Evolutionary conservation across 2,797 vertebrate species (phyloP).

Genomic region (Salmo trutta): DNA sequence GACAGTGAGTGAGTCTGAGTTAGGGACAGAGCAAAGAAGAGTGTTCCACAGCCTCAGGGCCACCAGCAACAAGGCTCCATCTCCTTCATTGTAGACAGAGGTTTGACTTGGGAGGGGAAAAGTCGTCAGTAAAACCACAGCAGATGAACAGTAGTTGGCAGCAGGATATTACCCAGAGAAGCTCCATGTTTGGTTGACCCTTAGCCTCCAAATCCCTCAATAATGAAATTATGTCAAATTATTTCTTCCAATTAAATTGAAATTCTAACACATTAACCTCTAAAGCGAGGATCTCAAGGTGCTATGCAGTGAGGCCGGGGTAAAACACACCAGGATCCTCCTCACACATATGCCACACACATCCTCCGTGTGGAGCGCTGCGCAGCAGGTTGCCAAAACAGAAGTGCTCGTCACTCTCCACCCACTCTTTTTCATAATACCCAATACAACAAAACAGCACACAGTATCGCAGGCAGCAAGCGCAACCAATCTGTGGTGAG

Average conservation of each 20-base stretch:
- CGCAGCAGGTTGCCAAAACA: conserved; percentile 63
- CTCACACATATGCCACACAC: conserved; percentile 64
- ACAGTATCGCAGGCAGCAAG: conserved; percentile 16
- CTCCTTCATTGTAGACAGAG: neutral
- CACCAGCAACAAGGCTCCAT: neutral
- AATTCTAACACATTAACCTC: conserved; percentile 63
- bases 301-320: conserved; percentile 55
- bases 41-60: neutral
- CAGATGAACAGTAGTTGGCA: neutral
- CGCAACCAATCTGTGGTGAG: conserved; percentile 55
- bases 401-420: conserved; percentile 64
- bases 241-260: conserved; percentile 22
- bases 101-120: neutral
- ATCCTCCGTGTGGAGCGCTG: conserved; percentile 45
- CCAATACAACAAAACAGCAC: conserved; percentile 25
- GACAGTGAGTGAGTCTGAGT: neutral
- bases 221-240: conserved; percentile 52
- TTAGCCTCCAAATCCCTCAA: conserved; percentile 28
- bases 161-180: neutral
- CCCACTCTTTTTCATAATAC: conserved; percentile 58
- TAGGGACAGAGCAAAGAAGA: neutral
- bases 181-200: neutral
- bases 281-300: conserved; percentile 63
- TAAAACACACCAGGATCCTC: conserved; percentile 54
- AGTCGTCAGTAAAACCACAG: neutral